Base-by-base conservation (phyloP, 2,888 invertebrate genomes). In the Petrolisthes manimaculis region DNA sequence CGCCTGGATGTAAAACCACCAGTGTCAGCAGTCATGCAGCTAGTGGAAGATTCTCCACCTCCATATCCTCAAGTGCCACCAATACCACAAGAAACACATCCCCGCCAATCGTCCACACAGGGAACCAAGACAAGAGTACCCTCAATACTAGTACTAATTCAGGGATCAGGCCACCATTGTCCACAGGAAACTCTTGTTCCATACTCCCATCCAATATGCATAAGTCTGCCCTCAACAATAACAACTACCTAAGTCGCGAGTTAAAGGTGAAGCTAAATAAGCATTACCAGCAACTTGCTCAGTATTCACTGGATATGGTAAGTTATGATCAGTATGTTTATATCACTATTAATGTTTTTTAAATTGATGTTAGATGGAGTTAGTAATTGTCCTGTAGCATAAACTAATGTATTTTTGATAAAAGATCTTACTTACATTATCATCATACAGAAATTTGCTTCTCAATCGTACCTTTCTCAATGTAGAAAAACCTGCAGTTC, bases 261-360 rank as follows among this genome's bases (percentile, higher is more conserved):
- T 77, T 82, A 54, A 51, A 82, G 21, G 82, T 85, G 61, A 84
- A 67, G 61, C 21, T 84, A n/a, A 80, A 53, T 75, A 83, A 87
- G 79, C 71, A 83, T 83, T 78, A 53, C 54, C 83, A 83, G 21
- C 93, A 93, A 83, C 92, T 93, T 67, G 93, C 93, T 88, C 93
- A 93, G 88, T 92, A 92, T 83, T 92, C 93, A 67, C 92, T 92
- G 24, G 93, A 93, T 77, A 93, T 93, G 93, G 94, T 94, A 91
- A 91, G 91, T 83, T 9, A 37, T 6, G 9, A 14, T 61, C 12
- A 61, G 3, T 61, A 61, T 61, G 67, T 4, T 61, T 61, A 61
- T 18, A 3, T 14, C 18, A 61, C 37, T 61, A 61, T 75, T 75
- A 75, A 9, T 75, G 21, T 24, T 75, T n/a, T 75, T 75, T n/a